phyloP scores from a whole-genome alignment of 2,113 vertebrate genomes.

The Fulica atra region DNA sequence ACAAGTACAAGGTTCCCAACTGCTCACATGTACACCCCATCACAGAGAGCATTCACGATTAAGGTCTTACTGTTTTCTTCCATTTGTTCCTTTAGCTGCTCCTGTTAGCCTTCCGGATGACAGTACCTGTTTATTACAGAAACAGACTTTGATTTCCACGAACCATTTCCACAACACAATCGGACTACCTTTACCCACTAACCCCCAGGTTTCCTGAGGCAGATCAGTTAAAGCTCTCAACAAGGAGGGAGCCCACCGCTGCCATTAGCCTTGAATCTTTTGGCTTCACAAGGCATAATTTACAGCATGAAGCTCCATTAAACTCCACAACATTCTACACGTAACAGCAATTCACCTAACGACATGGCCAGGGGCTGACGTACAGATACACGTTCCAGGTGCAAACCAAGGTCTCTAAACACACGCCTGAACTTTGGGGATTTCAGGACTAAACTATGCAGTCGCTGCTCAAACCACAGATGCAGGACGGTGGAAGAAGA shows the following conservation, averaged over 20 bases:
- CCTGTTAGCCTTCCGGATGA: slow-evolving; percentile 75
- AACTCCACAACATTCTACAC: not conserved
- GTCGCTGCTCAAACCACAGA: too few relatives aligned
- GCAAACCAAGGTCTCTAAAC: not conserved
- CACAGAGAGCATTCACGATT: not conserved
- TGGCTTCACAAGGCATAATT: not conserved
- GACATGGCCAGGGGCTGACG: not conserved
- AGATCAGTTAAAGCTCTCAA: not conserved
- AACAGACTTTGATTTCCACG: not conserved
- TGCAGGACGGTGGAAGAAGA: fast-evolving
- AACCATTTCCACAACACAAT: not conserved
- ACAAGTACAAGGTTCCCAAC: not conserved
- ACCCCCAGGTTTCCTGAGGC: too few relatives aligned
- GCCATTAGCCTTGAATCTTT: not conserved
- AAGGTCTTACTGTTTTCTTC: slow-evolving; percentile 75
- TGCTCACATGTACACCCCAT: fast-evolving
- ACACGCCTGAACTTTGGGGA: fast-evolving
- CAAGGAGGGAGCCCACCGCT: not conserved
- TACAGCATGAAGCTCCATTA: not conserved
- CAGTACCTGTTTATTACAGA: slow-evolving; percentile 64
- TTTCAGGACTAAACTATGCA: not conserved
- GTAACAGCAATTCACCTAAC: not conserved
- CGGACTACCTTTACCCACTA: not conserved
- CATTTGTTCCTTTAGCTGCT: slow-evolving; percentile 61
- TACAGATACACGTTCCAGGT: fast-evolving